phyloP scores from a whole-genome alignment of 1,140 invertebrate genomes.

The Dinothrombium tinctorium region DNA sequence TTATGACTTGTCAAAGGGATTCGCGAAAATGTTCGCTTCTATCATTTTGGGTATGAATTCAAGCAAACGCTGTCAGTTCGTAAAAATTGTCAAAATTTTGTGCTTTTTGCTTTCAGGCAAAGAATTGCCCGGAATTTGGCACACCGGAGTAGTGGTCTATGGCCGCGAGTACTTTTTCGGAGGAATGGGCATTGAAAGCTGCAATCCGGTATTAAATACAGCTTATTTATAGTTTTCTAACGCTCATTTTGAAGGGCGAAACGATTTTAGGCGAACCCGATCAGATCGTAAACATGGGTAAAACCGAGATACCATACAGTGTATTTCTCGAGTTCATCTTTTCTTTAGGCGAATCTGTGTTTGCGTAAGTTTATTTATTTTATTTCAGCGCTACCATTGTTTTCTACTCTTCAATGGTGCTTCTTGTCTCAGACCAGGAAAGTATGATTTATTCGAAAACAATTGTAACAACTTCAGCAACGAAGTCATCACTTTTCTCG shows the following conservation, averaged over 20 bases:
- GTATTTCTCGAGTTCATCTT: constrained; percentile 58
- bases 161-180: constrained; percentile 70
- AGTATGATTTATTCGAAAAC: constrained; percentile 54
- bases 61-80: background rate
- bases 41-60: constrained; percentile 42
- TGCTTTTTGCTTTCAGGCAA: constrained; percentile 29
- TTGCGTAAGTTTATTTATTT: constrained; percentile 27
- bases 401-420: background rate
- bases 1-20: constrained; percentile 53
- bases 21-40: constrained; percentile 42
- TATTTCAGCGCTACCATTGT: background rate
- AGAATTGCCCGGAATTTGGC: constrained; percentile 61
- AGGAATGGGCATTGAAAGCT: constrained; percentile 36
- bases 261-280: constrained; percentile 49
- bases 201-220: background rate
- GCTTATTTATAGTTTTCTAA: constrained; percentile 1
- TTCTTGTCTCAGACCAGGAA: constrained; percentile 27
- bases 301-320: constrained; percentile 51
- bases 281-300: constrained; percentile 42
- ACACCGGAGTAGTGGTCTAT: constrained; percentile 58
- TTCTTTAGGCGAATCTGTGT: constrained; percentile 42
- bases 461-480: constrained; percentile 78
- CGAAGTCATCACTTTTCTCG: constrained; percentile 58
- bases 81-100: background rate
- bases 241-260: constrained; percentile 20